Evolutionary conservation across 2,113 vertebrate species (phyloP).

Genomic region (Oncorhynchus clarkii): DNA sequence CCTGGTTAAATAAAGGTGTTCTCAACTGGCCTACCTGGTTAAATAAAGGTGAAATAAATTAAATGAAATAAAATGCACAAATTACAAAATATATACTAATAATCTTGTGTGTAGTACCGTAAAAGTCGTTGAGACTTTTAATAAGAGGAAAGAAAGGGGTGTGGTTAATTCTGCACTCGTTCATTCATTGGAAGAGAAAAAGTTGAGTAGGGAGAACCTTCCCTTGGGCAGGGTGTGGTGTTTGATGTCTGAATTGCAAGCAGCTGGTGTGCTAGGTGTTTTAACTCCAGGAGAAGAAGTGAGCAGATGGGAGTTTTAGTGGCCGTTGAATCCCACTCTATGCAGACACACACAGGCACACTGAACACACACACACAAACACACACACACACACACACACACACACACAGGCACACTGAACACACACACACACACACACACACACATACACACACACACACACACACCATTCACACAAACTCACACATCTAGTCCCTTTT

Average conservation of each 20-base stretch:
- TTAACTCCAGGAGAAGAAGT: background rate
- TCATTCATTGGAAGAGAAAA: slow-evolving; percentile 20
- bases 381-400: background rate
- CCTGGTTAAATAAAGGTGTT: too few relatives aligned
- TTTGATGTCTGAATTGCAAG: slow-evolving; percentile 66
- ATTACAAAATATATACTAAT: background rate
- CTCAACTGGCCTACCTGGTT: too few relatives aligned
- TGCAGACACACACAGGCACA: background rate
- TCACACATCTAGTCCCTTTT: slow-evolving; percentile 34
- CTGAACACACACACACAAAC: too few relatives aligned
- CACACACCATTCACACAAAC: too few relatives aligned
- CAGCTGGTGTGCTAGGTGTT: slow-evolving; percentile 50
- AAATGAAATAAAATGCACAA: slow-evolving; percentile 4
- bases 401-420: background rate
- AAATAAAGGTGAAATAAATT: too few relatives aligned
- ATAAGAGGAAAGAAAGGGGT: slow-evolving; percentile 15
- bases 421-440: background rate
- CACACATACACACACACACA: too few relatives aligned
- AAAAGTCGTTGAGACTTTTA: background rate
- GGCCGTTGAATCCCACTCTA: slow-evolving; percentile 20
- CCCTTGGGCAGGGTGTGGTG: slow-evolving; percentile 19
- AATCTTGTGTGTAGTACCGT: background rate
- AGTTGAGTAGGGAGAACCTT: background rate
- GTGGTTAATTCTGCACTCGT: slow-evolving; percentile 31
- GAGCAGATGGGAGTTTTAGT: slow-evolving; percentile 36